Evolutionary conservation across 2,888 invertebrate species (phyloP).

Genomic region (Phengaris arion): DNA sequence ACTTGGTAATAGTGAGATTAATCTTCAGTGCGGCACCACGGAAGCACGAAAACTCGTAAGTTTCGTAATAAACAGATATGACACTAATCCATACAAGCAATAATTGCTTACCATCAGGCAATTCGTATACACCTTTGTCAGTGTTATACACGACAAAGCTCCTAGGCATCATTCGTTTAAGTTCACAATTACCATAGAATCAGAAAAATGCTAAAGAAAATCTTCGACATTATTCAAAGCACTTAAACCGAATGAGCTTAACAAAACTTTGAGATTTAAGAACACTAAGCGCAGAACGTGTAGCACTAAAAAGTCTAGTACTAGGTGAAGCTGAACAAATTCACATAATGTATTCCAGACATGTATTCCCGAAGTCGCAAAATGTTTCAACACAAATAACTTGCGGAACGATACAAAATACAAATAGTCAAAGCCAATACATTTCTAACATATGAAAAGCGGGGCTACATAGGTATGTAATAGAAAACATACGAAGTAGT

Average conservation of each 20-base stretch:
- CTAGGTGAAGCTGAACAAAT: constrained; percentile 17
- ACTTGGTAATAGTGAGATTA: background rate
- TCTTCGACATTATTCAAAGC: background rate
- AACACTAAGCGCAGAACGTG: constrained; percentile 3
- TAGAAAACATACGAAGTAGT: too few species aligned
- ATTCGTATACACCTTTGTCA: too few species aligned
- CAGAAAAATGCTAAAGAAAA: background rate
- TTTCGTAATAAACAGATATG: background rate
- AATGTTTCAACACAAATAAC: constrained; percentile 19
- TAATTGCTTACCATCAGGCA: background rate
- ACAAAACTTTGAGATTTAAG: constrained; percentile 13
- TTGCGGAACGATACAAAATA: constrained; percentile 11
- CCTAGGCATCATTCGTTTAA: background rate
- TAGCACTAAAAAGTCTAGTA: constrained; percentile 13
- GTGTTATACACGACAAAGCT: background rate
- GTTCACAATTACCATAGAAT: background rate
- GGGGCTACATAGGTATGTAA: background rate
- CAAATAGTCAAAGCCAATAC: constrained; percentile 7
- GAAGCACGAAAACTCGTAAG: background rate
- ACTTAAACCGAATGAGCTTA: background rate
- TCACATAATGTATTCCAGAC: constrained; percentile 7
- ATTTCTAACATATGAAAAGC: background rate
- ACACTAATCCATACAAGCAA: background rate
- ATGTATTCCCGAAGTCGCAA: constrained; percentile 19
- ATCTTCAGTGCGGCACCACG: background rate